Evolutionary conservation across 2,113 vertebrate genomes (phyloP).

Genomic region (Channa argus): DNA sequence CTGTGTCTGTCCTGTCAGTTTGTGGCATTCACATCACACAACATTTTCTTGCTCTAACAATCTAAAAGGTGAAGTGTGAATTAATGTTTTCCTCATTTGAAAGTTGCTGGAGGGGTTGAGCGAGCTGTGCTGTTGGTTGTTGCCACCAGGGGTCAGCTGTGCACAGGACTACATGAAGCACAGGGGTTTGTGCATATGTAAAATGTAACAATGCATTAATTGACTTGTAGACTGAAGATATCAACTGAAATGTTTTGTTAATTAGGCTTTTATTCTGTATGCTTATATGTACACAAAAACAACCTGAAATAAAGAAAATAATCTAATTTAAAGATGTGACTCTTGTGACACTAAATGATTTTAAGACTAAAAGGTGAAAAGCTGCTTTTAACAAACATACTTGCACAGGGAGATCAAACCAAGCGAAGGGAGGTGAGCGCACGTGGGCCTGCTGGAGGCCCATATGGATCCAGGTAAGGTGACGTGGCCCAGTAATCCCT

Average conservation of each 20-base stretch:
- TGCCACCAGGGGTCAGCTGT: conserved; percentile 76
- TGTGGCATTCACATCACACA: neutral
- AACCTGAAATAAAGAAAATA: too few relatives aligned
- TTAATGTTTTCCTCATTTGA: neutral
- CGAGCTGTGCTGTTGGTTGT: conserved; percentile 35
- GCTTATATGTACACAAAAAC: too few relatives aligned
- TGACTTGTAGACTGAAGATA: too few relatives aligned
- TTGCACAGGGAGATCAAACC: too few relatives aligned
- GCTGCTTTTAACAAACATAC: neutral
- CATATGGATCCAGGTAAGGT: conserved; percentile 57
- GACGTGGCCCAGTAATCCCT: conserved; percentile 51
- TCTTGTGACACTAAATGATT: too few relatives aligned
- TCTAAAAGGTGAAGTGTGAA: rapidly evolving
- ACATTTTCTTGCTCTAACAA: neutral
- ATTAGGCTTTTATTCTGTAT: too few relatives aligned
- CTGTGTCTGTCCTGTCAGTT: neutral
- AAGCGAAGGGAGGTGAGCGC: conserved; percentile 8
- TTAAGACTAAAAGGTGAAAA: too few relatives aligned
- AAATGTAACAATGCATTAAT: too few relatives aligned
- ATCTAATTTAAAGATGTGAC: too few relatives aligned
- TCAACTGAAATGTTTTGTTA: too few relatives aligned
- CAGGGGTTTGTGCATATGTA: too few relatives aligned
- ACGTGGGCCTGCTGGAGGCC: conserved; percentile 39
- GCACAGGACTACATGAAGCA: conserved; percentile 53
- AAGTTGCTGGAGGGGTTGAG: neutral